Evolutionary conservation across 2,113 vertebrate genomes (phyloP).

Genomic region (Erythrolamprus reginae): DNA sequence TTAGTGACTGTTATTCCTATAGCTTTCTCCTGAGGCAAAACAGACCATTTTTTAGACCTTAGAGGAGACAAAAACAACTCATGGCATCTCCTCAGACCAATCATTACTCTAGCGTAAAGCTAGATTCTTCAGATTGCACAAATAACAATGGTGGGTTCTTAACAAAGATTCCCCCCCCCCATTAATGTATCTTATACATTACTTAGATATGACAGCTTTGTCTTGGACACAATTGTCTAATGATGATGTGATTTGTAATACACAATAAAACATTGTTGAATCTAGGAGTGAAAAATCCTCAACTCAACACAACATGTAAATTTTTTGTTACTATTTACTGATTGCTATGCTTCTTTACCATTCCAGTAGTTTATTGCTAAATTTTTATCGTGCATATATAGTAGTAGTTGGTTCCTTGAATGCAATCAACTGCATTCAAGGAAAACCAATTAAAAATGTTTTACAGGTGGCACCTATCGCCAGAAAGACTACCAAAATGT

Average conservation of each 20-base stretch:
- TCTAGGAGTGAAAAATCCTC: not conserved
- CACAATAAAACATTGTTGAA: conserved; percentile 17
- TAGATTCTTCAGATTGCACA: conserved; percentile 50
- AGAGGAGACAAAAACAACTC: conserved; percentile 55
- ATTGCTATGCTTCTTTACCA: not conserved
- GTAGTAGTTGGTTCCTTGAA: too few species aligned
- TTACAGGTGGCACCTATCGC: too few species aligned
- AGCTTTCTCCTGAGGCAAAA: conserved; percentile 42
- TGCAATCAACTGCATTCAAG: too few species aligned
- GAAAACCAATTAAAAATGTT: too few species aligned
- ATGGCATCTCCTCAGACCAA: conserved; percentile 60
- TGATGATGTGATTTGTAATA: conserved; percentile 37
- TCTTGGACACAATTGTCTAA: conserved; percentile 26
- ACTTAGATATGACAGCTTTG: conserved; percentile 47
- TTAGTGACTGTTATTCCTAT: conserved; percentile 36
- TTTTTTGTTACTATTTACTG: not conserved
- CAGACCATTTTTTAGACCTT: conserved; percentile 42
- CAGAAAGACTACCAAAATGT: too few species aligned
- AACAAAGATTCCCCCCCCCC: conserved; percentile 38
- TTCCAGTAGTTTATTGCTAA: not conserved
- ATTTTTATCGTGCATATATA: not conserved
- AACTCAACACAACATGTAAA: not conserved
- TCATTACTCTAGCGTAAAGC: conserved; percentile 44
- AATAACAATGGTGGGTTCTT: conserved; percentile 46
- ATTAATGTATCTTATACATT: conserved; percentile 30